Base-by-base conservation (phyloP, 1,140 invertebrate species). In the Drosophila mojavensis region DNA sequence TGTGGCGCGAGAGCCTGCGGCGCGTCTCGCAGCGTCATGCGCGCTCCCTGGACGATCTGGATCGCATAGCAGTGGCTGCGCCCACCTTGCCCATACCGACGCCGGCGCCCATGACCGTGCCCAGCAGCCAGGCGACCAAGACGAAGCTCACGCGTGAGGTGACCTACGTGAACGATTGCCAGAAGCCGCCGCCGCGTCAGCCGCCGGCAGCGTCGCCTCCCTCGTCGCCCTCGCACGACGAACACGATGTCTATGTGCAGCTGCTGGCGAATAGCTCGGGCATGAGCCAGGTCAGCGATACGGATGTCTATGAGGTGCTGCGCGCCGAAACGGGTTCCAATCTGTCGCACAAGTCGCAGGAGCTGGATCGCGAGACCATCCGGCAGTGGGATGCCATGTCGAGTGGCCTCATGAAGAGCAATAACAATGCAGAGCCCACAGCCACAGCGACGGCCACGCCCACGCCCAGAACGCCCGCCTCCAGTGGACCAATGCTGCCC, bases 341-440 rank as follows among this genome's bases (percentile, higher is more conserved):
- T 74, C 73, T 89, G 47, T 92, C 89, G 11, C 81, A 88, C 48
- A 92, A 92, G 66, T 93, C 93, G 56, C 94, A 95, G 93, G 96
- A 96, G 91, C 95, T 97, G 77, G 96, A 97, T 93, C 94, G 96
- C 79, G 96, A 97, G 93, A 97, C 96, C 75, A 94, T 97, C 75
- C 94, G 96, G 36, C 96, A 97, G 86, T 97, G 96, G 96, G 96
- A 97, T 93, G 94, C 97, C 69, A 94, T 97, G 94, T 97, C 96
- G 48, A 97, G 96, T 93, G 96, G 93, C 75, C 90, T 94, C 59
- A 93, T 94, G 93, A 94, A 94, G 88, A 93, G 91, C 53, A 84
- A 71, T 64, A 78, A 74, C 45, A 65, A 62, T 45, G 39, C 33
- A 45, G 43, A 60, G 24, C n/a, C 75, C 13, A 48, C 50, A 6